Base-by-base conservation (phyloP, 1,140 invertebrate species). In the Bombus consobrinus region DNA sequence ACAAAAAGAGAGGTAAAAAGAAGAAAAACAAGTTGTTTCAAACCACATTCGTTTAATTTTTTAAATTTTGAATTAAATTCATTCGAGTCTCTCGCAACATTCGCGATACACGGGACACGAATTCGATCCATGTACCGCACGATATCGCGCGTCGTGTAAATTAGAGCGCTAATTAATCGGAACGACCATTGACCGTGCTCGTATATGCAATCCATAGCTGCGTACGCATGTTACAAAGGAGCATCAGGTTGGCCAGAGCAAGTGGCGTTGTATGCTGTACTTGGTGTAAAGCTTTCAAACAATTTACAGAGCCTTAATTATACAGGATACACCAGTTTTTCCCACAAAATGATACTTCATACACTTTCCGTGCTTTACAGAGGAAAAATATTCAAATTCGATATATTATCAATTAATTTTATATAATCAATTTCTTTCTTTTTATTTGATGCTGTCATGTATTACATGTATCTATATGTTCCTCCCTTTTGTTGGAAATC, bases 141-240 rank as follows among this genome's bases (percentile, higher is more conserved):
- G 57, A 37, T 64, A 59, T 64, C 37, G 53, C 22, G 76, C 59
- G 53, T 41, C 76, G 76, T 64, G 75, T 59, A 62, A 78, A 78
- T 66, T 78, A 66, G 76, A 43, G 57, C 76, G 77, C 41, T 80
- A 69, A 68, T 81, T 81, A 81, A 81, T 81, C 71, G 39, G 22
- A 81, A 81, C n/a, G 53, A 73, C 37, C 59, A 62, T 41, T 53
- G 69, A 62, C 47, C 34, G 28, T 34, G 69, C 53, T 12, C 32
- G 32, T 75, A 34, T 53, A 53, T 15, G 25, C 41, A 47, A 73
- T 73, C 43, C 72, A 53, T 53, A 34, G n/a, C 43, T 75, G 41
- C 43, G 43, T 47, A 47, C 25, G 25, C 41, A 75, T 18, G 18
- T 10, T 47, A 34, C 28, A 73, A 81, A 81, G 69, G 43, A 53